Conservation (phyloP, 2,113 vertebrate species). For the Callospermophilus lateralis region DNA sequence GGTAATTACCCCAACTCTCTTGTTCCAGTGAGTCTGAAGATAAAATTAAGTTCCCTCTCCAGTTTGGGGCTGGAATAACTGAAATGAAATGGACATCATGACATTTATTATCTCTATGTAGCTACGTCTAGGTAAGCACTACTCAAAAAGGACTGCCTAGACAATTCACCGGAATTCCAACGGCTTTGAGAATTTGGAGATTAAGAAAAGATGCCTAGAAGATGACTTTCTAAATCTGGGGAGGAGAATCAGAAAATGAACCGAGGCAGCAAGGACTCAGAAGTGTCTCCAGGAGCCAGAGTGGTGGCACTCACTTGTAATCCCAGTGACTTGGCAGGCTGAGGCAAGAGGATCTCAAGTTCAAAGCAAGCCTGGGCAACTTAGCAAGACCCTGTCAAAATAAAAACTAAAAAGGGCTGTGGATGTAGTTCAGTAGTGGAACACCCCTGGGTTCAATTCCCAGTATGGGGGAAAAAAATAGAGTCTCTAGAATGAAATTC, state of each 20-base stretch:
- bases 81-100: neutral
- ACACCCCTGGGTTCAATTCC: too few relatives aligned
- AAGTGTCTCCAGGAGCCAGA: neutral
- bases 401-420: too few relatives aligned
- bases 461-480: too few relatives aligned
- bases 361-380: too few relatives aligned
- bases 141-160: too few relatives aligned
- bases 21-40: neutral
- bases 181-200: neutral
- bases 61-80: neutral
- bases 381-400: too few relatives aligned
- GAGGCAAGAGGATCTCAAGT: too few relatives aligned
- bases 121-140: too few relatives aligned
- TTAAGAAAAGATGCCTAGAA: neutral
- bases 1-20: neutral
- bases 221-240: neutral
- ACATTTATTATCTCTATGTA: too few relatives aligned
- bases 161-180: neutral
- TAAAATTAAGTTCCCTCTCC: neutral
- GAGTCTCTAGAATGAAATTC: neutral
- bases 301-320: too few relatives aligned
- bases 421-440: too few relatives aligned
- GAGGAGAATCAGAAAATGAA: neutral
- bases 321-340: too few relatives aligned
- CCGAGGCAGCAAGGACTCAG: neutral